Percentiles rank a stretch among this genome's conserved stretches.
Evolutionary conservation across 2,888 invertebrate genomes (phyloP).

Genomic region (Temnothorax rugatulus): DNA sequence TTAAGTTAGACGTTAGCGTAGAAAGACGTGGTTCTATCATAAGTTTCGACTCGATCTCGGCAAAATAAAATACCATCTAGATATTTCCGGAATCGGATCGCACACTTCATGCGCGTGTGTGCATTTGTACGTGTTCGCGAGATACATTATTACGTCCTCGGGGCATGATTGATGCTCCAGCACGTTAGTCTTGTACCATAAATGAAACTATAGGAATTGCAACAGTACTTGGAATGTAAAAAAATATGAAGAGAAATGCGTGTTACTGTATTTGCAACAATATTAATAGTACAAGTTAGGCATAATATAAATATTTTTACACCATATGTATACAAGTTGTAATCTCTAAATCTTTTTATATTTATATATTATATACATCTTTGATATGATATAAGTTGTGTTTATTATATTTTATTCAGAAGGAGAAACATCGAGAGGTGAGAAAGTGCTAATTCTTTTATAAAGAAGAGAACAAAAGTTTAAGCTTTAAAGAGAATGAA

Average conservation of each 20-base stretch:
- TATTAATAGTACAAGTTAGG: neutral
- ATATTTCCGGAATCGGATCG: conserved; percentile 10
- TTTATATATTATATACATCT: neutral
- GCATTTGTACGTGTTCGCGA: neutral
- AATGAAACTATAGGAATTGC: neutral
- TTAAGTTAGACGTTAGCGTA: neutral
- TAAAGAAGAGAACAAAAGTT: neutral
- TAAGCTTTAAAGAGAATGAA: neutral
- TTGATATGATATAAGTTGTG: neutral
- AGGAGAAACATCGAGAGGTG: neutral
- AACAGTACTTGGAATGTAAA: neutral
- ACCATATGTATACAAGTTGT: neutral
- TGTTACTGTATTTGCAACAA: neutral
- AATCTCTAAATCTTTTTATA: neutral
- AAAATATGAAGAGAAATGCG: neutral
- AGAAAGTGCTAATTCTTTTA: neutral
- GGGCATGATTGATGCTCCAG: neutral
- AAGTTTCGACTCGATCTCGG: neutral
- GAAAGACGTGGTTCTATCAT: neutral
- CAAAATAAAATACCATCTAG: conserved; percentile 1
- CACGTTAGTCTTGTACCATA: neutral
- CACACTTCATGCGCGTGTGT: conserved; percentile 1
- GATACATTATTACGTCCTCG: conserved; percentile 2
- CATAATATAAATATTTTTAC: neutral
- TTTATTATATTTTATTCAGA: conserved; percentile 5